Evolutionary conservation across 2,797 vertebrate species (phyloP), one percentile per base, ranked within the genome.

Genomic region (Bovichtus variegatus): DNA sequence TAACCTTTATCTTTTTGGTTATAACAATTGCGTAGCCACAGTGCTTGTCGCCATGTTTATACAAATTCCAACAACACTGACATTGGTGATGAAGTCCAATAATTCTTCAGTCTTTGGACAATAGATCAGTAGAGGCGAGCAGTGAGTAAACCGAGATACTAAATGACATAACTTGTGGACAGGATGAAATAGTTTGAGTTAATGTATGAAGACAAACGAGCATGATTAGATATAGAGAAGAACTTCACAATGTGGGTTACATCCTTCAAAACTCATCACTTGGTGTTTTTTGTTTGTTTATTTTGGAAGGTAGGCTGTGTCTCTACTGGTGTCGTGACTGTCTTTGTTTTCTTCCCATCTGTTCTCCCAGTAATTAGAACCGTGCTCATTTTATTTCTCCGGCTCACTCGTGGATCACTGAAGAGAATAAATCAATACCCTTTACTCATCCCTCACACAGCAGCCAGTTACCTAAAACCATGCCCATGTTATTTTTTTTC

Each of bases 341-440:
- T 89, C 89, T 93, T 92, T 93, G 87, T 94, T 93, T 93, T 94
- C 90, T 86, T 90, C 89, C 89, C 92, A 93, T 93, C 91, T 94
- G 94, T 94, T 93, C 84, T 86, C 80, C 80, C 88, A 91, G 91
- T 93, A 94, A 94, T 94, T 94, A 94, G 91, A 93, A 90, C 84
- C 80, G 85, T 92, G 91, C 91, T 91, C 91, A 89, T 92, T 91
- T 93, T 91, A 92, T 94, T 94, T 92, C 92, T 92, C 76, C 74
- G 82, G 87, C 90, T 93, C 92, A 90, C 83, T 89, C 83, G 88
- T 92, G 91, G 92, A 94, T 93, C 92, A 93, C 91, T 92, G 88
- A 93, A 92, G 91, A 94, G 93, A 93, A 94, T 94, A 93, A 94
- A 95, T 95, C 91, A 94, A 95, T 95, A 94, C 76, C 87, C 90